A percentile compares a stretch with the other conserved stretches of the same genome.
phyloP scores from a whole-genome alignment of 2,888 invertebrate genomes.

The Colostygia pectinataria region DNA sequence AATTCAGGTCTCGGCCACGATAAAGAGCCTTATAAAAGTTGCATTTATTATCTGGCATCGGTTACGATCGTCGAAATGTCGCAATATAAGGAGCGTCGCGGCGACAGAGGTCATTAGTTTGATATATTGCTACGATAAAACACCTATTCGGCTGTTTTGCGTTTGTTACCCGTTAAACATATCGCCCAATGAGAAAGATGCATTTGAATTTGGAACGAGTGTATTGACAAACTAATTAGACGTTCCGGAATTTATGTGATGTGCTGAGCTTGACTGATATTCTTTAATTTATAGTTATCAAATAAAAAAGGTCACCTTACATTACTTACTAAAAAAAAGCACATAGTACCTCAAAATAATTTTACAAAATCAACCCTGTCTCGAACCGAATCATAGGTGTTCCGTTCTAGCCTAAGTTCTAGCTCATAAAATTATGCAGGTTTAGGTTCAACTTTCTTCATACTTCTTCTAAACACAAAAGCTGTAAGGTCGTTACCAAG shows the following conservation, averaged over 20 bases:
- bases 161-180: constrained; percentile 36
- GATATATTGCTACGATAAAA: constrained; percentile 55
- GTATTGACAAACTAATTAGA: constrained; percentile 35
- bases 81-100: constrained; percentile 52
- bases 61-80: constrained; percentile 49
- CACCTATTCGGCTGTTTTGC: constrained; percentile 41
- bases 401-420: too few species aligned
- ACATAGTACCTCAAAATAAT: too few species aligned
- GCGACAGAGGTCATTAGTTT: constrained; percentile 58
- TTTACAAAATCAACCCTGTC: too few species aligned
- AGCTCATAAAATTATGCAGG: too few species aligned
- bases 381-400: too few species aligned
- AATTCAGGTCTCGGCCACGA: constrained; percentile 55
- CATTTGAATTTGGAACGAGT: constrained; percentile 30
- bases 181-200: constrained; percentile 30
- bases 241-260: constrained; percentile 28
- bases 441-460: too few species aligned
- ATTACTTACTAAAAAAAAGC: too few species aligned
- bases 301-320: too few species aligned
- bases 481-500: too few species aligned
- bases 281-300: constrained; percentile 29
- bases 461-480: too few species aligned
- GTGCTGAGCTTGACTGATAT: constrained; percentile 32
- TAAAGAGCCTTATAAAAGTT: constrained; percentile 68
- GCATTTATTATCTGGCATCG: constrained; percentile 63